phyloP scores from a whole-genome alignment of 2,797 vertebrate species.

The Chaunax sp. region DNA sequence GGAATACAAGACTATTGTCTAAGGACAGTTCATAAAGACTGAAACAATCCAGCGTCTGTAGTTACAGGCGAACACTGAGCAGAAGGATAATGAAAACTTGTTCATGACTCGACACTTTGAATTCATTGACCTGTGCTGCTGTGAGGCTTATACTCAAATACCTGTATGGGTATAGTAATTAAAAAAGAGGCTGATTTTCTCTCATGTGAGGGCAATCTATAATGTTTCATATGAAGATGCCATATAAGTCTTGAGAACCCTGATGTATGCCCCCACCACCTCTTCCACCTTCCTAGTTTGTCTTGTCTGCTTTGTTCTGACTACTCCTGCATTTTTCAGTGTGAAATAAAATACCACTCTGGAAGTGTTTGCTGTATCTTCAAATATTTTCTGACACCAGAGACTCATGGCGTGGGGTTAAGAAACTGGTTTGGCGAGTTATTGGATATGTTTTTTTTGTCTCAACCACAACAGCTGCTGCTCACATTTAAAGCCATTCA shows the following conservation, averaged over 20 bases:
- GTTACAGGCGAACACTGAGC: conserved; percentile 37
- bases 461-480: conserved; percentile 63
- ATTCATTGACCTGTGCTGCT: conserved; percentile 39
- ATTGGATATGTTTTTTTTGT: conserved; percentile 62
- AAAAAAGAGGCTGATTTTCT: conserved; percentile 16
- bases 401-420: conserved; percentile 5
- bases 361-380: conserved; percentile 51
- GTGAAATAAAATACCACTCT: conserved; percentile 80
- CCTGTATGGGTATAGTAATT: conserved; percentile 13
- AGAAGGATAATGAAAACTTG: conserved; percentile 5
- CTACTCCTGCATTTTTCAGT: conserved; percentile 71
- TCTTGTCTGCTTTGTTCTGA: conserved; percentile 66
- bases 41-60: conserved; percentile 29
- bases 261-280: conserved; percentile 26
- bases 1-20: conserved; percentile 19
- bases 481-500: conserved; percentile 1
- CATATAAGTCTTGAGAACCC: conserved; percentile 36
- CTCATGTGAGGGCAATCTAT: conserved; percentile 38
- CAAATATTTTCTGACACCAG: conserved; percentile 41
- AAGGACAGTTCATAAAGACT: conserved; percentile 20
- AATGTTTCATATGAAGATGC: conserved; percentile 39
- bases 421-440: conserved; percentile 54
- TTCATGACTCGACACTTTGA: conserved; percentile 31
- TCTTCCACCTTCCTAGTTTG: conserved; percentile 28
- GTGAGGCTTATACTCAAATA: conserved; percentile 31